Base-by-base conservation (phyloP, 2,888 invertebrate genomes). In the Phortica okadai region DNA sequence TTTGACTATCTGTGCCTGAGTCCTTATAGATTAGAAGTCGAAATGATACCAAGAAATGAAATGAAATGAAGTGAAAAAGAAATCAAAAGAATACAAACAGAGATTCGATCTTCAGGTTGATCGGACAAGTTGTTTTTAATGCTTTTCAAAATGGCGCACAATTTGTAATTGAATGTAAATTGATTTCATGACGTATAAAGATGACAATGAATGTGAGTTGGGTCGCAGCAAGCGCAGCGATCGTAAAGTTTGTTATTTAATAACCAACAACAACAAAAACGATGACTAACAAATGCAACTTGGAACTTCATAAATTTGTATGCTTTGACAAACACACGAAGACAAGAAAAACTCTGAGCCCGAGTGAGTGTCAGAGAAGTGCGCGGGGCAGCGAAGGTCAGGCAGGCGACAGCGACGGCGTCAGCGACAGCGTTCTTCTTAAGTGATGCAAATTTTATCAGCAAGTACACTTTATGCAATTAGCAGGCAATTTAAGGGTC, bases 401-500 rank as follows among this genome's bases (percentile, higher is more conserved):
- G 21, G 21, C 21, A 21, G 21, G 21, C 21, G 21, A 21, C 21
- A 1, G 21, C 21, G 21, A 21, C 21, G 1, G 21, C 1, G 21
- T 0, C 21, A 1, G 33, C 33, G 33, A 33, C 33, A 33, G 33
- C 33, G 33, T 33, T 33, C 3, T 5, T 33, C 16, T 75, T 78
- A 79, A 83, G 86, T 84, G 84, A 80, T 84, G 88, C 83, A 81
- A 86, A 85, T 85, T 85, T 87, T 88, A 87, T 87, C 88, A 79
- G 80, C 84, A 88, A 88, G 86, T 88, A 90, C 89, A 88, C 87
- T 88, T 85, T 87, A 86, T 82, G 81, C 84, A 85, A 89, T 89
- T 89, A 89, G 84, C 86, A 86, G 85, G 81, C 90, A 88, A 86
- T 87, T 88, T 85, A 85, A 79, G 73, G 54, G 59, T 41, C 64